phyloP scores from a whole-genome alignment of 2,888 invertebrate genomes.

The Eristalis arbustorum region DNA sequence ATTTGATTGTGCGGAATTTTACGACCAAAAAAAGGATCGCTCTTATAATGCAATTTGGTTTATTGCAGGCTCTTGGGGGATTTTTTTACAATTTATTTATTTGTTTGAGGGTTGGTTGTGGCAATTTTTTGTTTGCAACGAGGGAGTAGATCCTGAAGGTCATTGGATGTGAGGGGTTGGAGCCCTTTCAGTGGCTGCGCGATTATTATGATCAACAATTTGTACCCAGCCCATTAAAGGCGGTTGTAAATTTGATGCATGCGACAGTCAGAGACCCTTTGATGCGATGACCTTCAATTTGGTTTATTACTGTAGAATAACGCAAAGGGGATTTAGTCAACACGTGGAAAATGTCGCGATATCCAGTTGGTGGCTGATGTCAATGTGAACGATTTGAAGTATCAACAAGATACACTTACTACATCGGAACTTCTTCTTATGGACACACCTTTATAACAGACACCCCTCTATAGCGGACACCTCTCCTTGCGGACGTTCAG shows the following conservation, averaged over 20 bases:
- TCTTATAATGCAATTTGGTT: background rate
- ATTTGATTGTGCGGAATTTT: conserved; percentile 36
- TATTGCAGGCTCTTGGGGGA: background rate
- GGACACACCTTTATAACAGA: too few species aligned
- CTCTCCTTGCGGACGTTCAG: too few species aligned
- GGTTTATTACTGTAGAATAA: too few species aligned
- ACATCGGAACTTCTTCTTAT: too few species aligned
- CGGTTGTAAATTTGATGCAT: background rate
- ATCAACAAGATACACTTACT: too few species aligned
- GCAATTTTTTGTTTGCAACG: background rate
- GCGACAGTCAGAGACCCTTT: background rate
- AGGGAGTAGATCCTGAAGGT: too few species aligned
- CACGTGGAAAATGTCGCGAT: too few species aligned
- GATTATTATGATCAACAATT: background rate
- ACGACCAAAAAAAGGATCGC: conserved; percentile 4
- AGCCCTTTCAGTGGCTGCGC: background rate
- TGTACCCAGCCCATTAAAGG: background rate
- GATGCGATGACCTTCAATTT: too few species aligned
- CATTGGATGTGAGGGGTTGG: background rate
- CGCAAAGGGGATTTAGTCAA: too few species aligned
- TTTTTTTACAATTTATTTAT: background rate
- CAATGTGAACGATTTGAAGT: too few species aligned
- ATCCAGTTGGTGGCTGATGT: too few species aligned
- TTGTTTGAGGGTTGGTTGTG: background rate
- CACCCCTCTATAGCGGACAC: too few species aligned